phyloP scores from a whole-genome alignment of 2,113 vertebrate species.

The Osmerus mordax region DNA sequence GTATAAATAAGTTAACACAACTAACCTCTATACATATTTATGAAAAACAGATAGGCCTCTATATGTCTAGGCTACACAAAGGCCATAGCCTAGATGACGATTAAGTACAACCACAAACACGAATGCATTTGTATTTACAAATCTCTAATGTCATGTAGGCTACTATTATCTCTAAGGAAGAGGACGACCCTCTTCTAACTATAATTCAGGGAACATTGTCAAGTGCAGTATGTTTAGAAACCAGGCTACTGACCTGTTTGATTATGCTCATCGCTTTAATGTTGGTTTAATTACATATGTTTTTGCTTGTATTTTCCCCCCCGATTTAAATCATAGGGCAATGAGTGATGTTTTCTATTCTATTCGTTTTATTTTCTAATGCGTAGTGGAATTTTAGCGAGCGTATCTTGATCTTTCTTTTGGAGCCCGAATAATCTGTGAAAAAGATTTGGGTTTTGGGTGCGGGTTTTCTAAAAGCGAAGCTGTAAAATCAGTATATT shows the following conservation, averaged over 20 bases:
- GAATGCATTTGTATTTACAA: conserved; percentile 71
- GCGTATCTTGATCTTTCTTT: conserved; percentile 46
- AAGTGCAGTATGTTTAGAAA: conserved; percentile 62
- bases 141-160: conserved; percentile 68
- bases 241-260: conserved; percentile 1
- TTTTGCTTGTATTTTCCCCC: conserved; percentile 38
- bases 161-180: conserved; percentile 55
- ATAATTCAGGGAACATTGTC: conserved; percentile 74
- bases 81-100: too few species aligned
- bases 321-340: conserved; percentile 59
- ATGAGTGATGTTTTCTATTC: conserved; percentile 26
- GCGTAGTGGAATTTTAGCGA: conserved; percentile 48
- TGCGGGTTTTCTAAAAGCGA: conserved; percentile 36
- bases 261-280: conserved; percentile 53
- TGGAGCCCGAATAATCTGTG: conserved; percentile 52
- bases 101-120: conserved; percentile 50
- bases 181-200: conserved; percentile 64
- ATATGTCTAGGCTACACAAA: conserved; percentile 58
- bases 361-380: too few species aligned
- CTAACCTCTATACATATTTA: conserved; percentile 72
- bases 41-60: conserved; percentile 60
- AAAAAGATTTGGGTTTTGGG: conserved; percentile 6
- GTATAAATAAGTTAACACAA: conserved; percentile 63
- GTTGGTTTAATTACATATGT: conserved; percentile 42
- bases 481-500: conserved; percentile 61